Evolutionary conservation across 2,888 invertebrate species (phyloP).

Genomic region (Agriopis leucophaearia): DNA sequence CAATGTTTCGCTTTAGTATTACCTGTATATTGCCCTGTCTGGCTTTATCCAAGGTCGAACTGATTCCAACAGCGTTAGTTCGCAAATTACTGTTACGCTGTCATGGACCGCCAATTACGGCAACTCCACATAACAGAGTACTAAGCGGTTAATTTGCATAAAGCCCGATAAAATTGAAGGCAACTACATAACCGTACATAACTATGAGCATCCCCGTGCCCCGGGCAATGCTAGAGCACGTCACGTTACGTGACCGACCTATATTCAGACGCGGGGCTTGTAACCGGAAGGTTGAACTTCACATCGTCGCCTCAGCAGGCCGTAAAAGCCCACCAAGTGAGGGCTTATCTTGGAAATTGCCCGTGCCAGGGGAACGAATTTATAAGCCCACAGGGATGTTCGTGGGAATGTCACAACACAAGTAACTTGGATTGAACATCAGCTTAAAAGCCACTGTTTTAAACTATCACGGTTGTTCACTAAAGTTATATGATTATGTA

Average conservation of each 20-base stretch:
- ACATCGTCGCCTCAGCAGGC: constrained; percentile 56
- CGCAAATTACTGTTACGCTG: constrained; percentile 14
- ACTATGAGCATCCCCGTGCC: constrained; percentile 51
- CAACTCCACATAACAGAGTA: constrained; percentile 27
- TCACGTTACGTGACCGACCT: constrained; percentile 70
- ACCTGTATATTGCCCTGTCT: constrained; percentile 5
- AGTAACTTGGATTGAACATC: constrained; percentile 11
- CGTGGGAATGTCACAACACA: constrained; percentile 19
- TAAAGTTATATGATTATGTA: too few relatives aligned
- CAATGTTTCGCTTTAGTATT: constrained; percentile 15
- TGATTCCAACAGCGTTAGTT: constrained; percentile 13
- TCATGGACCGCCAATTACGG: constrained; percentile 26
- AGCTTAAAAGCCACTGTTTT: too few relatives aligned
- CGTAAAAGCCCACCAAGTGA: constrained; percentile 47
- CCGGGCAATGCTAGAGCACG: constrained; percentile 59
- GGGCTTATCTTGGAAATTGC: constrained; percentile 54
- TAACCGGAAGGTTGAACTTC: constrained; percentile 68
- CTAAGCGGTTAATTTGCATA: constrained; percentile 45
- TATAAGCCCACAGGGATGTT: constrained; percentile 39
- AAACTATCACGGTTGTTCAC: too few relatives aligned
- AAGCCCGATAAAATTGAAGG: constrained; percentile 49
- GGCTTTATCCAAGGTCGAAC: constrained; percentile 18
- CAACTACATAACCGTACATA: constrained; percentile 42
- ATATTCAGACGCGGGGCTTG: constrained; percentile 54
- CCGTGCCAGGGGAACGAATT: constrained; percentile 56